Base-by-base conservation (phyloP, 1,140 invertebrate genomes). In the Mizuhopecten yessoensis region DNA sequence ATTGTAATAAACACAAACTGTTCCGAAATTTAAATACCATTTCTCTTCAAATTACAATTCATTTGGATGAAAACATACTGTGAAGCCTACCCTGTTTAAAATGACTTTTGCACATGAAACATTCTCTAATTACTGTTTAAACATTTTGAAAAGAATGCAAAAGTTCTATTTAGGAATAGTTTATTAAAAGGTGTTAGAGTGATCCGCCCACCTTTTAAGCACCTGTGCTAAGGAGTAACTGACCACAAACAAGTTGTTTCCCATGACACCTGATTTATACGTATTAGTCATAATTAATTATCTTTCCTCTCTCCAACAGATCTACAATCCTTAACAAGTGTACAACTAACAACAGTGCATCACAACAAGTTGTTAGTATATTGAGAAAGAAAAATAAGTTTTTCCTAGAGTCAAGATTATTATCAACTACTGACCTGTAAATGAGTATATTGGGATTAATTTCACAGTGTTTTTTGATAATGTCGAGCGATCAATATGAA, bases 211-310 rank as follows among this genome's bases (percentile, higher is more conserved):
- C 57, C 57, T 75, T 13, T 75, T 75, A 75, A 29, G 57, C 57
- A 75, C 57, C 57, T 75, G 57, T 75, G 57, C 17, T 29, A 75
- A 75, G 57, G 57, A 17, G 57, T 29, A 75, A 11, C 23, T 75
- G 57, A 75, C 57, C 57, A 75, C 57, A 75, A 5, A n/a, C 29
- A 75, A 75, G 11, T 29, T 13, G 2, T 75, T 75, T 75, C 57
- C 57, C 57, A 75, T 75, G 57, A 75, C 57, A 75, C 57, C 57
- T 75, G 57, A 5, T 17, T 20, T 49, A 29, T 17, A 75, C 0
- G 57, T 75, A n/a, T 75, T 75, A 75, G 57, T 75, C 57, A 75
- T 75, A 75, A 75, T 75, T 75, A 75, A 75, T 75, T 75, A 75
- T 75, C 57, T 75, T 75, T 17, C 15, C 1, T 75, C 1, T 75